These are phyloP conservation scores for Nasonia longicornis DNA, from an alignment of 1,140 invertebrate species.

Conservation along the genomic window DNA sequence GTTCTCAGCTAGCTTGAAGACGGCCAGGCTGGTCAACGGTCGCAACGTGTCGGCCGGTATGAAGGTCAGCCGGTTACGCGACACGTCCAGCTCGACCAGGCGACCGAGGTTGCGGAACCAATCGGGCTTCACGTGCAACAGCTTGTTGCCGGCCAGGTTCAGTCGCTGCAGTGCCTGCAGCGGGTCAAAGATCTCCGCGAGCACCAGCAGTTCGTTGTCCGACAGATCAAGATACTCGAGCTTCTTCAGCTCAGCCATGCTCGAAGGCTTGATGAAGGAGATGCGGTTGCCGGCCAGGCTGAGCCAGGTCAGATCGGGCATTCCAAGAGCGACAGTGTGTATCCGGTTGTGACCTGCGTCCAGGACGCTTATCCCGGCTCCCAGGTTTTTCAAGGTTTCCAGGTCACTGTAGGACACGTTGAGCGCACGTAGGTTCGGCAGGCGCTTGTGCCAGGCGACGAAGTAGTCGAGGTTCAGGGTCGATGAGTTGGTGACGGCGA, in stretches of 20 bases:
- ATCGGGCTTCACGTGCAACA: constrained; percentile 71
- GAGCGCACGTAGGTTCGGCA: constrained; percentile 61
- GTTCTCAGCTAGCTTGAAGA: constrained; percentile 81
- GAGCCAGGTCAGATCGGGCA: constrained; percentile 66
- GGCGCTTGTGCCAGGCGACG: constrained; percentile 44
- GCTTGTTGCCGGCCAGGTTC: constrained; percentile 78
- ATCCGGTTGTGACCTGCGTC: constrained; percentile 39
- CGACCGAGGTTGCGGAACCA: constrained; percentile 76
- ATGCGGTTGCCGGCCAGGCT: constrained; percentile 72
- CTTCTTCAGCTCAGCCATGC: constrained; percentile 65
- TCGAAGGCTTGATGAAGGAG: constrained; percentile 67
- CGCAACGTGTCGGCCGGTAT: constrained; percentile 81
- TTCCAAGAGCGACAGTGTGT: constrained; percentile 25
- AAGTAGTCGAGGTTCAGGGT: constrained; percentile 35
- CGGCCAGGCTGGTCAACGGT: constrained; percentile 80
- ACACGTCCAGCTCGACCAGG: constrained; percentile 84
- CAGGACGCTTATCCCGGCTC: constrained; percentile 11
- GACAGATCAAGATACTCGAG: constrained; percentile 74
- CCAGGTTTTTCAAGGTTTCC: constrained; percentile 53
- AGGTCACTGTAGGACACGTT: constrained; percentile 73
- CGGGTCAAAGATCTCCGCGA: constrained; percentile 72
- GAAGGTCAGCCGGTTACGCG: constrained; percentile 77
- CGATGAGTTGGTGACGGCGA: constrained; percentile 60
- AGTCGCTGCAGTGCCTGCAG: constrained; percentile 76
- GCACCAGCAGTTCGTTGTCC: constrained; percentile 73